These are phyloP conservation scores for Megaleporinus macrocephalus DNA, from an alignment of 2,113 vertebrate species.

Conservation along the genomic window DNA sequence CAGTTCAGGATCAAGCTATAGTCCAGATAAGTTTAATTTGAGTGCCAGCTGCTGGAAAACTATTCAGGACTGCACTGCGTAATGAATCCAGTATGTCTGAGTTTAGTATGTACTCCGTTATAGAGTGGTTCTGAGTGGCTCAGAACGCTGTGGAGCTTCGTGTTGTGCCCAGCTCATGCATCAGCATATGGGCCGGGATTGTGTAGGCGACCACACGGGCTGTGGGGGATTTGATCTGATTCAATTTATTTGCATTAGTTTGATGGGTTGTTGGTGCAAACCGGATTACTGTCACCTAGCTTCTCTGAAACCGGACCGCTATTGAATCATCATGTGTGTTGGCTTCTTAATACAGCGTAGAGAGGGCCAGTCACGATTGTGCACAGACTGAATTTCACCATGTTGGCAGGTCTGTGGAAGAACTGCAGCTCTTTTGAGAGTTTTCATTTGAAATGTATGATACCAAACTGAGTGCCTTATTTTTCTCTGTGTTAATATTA, in stretches of 20 bases:
- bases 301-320: slow-evolving; percentile 27
- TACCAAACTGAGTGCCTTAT: slow-evolving; percentile 23
- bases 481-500: slow-evolving; percentile 17
- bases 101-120: no score
- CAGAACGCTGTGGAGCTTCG: background rate
- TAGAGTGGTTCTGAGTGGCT: no score
- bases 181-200: background rate
- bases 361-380: slow-evolving; percentile 7
- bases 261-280: slow-evolving; percentile 41
- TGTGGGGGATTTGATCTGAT: slow-evolving; percentile 9
- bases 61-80: no score
- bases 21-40: no score
- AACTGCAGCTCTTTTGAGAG: background rate
- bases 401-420: slow-evolving; percentile 3
- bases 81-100: no score
- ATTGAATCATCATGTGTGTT: slow-evolving; percentile 30
- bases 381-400: background rate
- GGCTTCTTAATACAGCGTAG: slow-evolving; percentile 10
- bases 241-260: slow-evolving; percentile 46
- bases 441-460: slow-evolving; percentile 21
- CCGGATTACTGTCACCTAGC: slow-evolving; percentile 26
- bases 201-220: background rate
- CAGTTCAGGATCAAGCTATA: no score
- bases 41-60: no score
- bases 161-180: background rate